Evolutionary conservation across 2,113 vertebrate genomes (phyloP).

Genomic region (Pseudorhombus dupliciocellatus): DNA sequence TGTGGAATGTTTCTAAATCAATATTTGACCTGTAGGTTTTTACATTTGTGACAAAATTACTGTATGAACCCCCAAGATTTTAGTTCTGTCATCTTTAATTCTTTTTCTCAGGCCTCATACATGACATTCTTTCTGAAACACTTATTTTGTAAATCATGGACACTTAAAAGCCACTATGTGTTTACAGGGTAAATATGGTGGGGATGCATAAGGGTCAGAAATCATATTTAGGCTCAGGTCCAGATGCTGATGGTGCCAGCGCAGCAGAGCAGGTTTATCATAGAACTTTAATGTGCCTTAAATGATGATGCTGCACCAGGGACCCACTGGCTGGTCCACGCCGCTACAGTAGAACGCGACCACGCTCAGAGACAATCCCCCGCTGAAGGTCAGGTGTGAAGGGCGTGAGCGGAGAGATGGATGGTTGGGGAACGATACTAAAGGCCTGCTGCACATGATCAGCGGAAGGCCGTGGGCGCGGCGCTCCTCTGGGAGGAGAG

Average conservation of each 20-base stretch:
- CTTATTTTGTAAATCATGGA: too few species aligned
- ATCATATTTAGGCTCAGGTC: background rate
- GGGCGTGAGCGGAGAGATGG: background rate
- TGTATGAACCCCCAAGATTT: too few species aligned
- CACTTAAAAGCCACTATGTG: background rate
- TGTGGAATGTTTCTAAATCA: too few species aligned
- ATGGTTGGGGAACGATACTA: background rate
- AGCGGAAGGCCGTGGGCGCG: background rate
- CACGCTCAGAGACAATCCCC: slow-evolving; percentile 23
- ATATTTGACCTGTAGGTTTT: too few species aligned
- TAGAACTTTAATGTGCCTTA: background rate
- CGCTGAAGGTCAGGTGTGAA: slow-evolving; percentile 42
- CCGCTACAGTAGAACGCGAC: background rate
- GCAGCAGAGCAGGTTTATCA: background rate
- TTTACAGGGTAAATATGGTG: background rate
- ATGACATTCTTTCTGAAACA: too few species aligned
- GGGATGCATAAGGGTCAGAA: background rate
- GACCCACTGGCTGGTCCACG: background rate
- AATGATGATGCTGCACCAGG: background rate
- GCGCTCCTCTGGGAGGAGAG: background rate
- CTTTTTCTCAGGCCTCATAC: too few species aligned
- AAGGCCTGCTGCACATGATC: slow-evolving; percentile 9
- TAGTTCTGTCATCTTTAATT: too few species aligned
- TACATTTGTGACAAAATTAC: too few species aligned
- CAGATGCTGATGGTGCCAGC: background rate